Conservation (phyloP, 1,140 invertebrate genomes). For the Bombus pyrosoma region DNA sequence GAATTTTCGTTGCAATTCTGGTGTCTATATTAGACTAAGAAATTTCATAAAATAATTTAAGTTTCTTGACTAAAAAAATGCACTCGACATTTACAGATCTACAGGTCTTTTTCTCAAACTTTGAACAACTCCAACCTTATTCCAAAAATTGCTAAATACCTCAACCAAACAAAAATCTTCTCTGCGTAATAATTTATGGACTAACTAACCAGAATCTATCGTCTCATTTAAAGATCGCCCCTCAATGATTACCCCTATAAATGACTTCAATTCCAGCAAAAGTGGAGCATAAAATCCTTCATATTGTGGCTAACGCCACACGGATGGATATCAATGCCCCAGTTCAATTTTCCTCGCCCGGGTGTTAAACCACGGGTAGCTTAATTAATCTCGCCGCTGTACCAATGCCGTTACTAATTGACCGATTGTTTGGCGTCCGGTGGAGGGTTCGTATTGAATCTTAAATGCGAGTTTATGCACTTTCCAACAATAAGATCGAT, state of each 20-base stretch:
- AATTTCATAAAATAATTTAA: too few species aligned
- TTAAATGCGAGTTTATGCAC: background rate
- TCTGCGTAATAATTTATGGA: too few species aligned
- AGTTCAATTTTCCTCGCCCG: background rate
- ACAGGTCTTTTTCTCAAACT: too few species aligned
- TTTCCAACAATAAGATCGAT: constrained; percentile 5
- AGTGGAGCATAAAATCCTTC: background rate
- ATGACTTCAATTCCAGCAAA: background rate
- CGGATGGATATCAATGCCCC: background rate
- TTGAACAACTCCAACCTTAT: too few species aligned
- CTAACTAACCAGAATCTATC: too few species aligned
- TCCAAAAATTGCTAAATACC: too few species aligned
- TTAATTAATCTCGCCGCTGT: constrained; percentile 20
- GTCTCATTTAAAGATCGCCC: too few species aligned
- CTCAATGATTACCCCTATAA: background rate
- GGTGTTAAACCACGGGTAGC: background rate
- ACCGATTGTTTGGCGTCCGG: constrained; percentile 16
- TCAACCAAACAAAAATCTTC: too few species aligned
- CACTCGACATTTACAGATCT: too few species aligned
- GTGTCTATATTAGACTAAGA: too few species aligned
- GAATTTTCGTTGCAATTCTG: background rate
- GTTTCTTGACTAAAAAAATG: too few species aligned
- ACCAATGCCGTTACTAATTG: constrained; percentile 2
- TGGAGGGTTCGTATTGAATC: constrained; percentile 1
- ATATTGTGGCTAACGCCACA: background rate